Evolutionary conservation across 2,113 vertebrate species (phyloP).

Genomic region (Gulo gulo): DNA sequence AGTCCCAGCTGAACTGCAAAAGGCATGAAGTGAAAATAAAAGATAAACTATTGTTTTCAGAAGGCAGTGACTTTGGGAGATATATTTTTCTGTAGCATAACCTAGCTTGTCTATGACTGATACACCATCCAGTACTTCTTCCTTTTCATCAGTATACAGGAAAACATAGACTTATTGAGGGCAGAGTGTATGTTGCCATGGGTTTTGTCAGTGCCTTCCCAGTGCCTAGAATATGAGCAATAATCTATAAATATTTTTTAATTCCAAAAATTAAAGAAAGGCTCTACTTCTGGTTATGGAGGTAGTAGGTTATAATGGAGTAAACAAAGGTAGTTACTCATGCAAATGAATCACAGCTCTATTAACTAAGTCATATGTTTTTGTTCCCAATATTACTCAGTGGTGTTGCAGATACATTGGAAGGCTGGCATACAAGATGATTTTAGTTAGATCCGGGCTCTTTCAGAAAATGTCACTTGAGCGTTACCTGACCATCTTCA

Average conservation of each 20-base stretch:
- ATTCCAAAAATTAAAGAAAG: constrained; percentile 41
- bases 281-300: not conserved
- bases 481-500: not conserved
- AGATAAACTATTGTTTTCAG: not conserved
- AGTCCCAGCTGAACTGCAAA: not conserved
- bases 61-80: not conserved
- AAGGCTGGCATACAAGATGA: not conserved
- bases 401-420: not conserved
- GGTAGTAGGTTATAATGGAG: not conserved
- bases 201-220: not conserved
- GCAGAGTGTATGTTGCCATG: not conserved
- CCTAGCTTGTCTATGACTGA: not conserved
- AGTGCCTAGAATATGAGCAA: not conserved
- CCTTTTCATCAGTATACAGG: not conserved
- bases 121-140: not conserved
- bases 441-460: not conserved
- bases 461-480: not conserved
- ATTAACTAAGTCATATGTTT: not conserved
- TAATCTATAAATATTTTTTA: not conserved
- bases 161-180: not conserved
- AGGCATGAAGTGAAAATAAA: not conserved
- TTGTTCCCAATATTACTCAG: not conserved
- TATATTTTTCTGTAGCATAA: not conserved
- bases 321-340: not conserved
- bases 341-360: not conserved